Base-by-base conservation (phyloP, 2,113 vertebrate genomes). In the Calyptomena viridis region DNA sequence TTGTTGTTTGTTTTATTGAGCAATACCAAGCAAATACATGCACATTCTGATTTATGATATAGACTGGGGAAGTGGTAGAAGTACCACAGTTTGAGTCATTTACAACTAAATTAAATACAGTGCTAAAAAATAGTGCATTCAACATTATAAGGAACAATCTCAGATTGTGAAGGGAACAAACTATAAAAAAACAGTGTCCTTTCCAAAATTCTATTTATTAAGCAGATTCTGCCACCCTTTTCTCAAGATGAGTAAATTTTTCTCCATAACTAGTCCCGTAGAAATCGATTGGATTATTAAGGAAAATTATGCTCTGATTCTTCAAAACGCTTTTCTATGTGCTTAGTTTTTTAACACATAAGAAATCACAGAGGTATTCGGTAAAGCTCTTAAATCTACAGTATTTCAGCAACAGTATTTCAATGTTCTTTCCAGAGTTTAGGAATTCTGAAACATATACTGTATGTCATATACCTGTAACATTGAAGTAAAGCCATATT, bases 1-100 rank as follows among this genome's bases (percentile, higher is more conserved):
- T 69, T 96, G 37, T 95, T 96, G 84, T 76, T 90, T 96, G 62
- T 90, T 97, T 97, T 95, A 96, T 91, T 9, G 16, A 96, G 90
- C 60, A 88, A 55, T 91, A 84, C 25, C 59, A 94, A 84, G 31
- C 21, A 87, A 87, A 77, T 56, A 81, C 31, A 78, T 42, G 60
- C 37, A 71, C 31, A 40, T 56, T 95, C 82, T 91, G 89, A 97
- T 97, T 97, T 97, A 97, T 95, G 78, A 87, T 84, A 62, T 3
- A 55, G 12, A 46, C 62, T 37, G 9, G 28, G 59, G 72, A 93
- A 97, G 71, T 84, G 58, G 91, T 72, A 84, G 69, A 95, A 95
- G 50, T 75, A 85, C 75, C 30, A 93, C 44, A 93, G 44, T 84
- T 85, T 50, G 49, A 83, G 53, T 91, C 19, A 91, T 92, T 97